A percentile compares a stretch with the other conserved stretches of the same genome.
phyloP scores from a whole-genome alignment of 2,888 invertebrate species.

The Lissonota sp. region DNA sequence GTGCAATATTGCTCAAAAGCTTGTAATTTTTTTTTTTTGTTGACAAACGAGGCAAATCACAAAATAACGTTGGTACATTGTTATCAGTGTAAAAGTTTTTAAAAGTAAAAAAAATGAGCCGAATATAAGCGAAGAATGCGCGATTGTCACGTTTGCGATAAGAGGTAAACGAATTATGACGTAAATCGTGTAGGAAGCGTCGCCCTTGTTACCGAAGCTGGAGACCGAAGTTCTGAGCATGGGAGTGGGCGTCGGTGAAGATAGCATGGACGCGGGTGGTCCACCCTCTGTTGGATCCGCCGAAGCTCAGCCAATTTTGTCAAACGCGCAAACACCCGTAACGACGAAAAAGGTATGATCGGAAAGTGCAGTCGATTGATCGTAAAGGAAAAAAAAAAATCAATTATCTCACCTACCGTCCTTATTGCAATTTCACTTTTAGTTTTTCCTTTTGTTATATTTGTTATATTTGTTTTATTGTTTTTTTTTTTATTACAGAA shows the following conservation, averaged over 20 bases:
- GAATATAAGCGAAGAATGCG: too few relatives aligned
- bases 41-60: too few relatives aligned
- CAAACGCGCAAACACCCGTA: constrained; percentile 82
- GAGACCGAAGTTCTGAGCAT: constrained; percentile 82
- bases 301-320: constrained; percentile 83
- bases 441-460: constrained; percentile 52
- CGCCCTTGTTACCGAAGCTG: constrained; percentile 82
- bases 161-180: constrained; percentile 71
- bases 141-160: too few relatives aligned
- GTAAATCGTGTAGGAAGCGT: constrained; percentile 82
- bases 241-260: constrained; percentile 82
- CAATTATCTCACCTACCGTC: constrained; percentile 68
- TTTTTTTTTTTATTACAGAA: constrained; percentile 72
- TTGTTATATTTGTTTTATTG: constrained; percentile 47
- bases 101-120: too few relatives aligned
- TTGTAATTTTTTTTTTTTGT: too few relatives aligned
- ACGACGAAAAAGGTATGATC: constrained; percentile 82
- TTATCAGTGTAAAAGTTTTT: too few relatives aligned
- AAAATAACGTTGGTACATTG: too few relatives aligned
- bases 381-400: constrained; percentile 44
- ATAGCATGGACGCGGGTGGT: constrained; percentile 86
- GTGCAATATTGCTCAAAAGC: constrained; percentile 70
- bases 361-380: constrained; percentile 66
- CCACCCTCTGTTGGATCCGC: constrained; percentile 91
- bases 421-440: constrained; percentile 67